Conservation (phyloP, 2,888 invertebrate genomes). For the Reticulitermes lucifugus region DNA sequence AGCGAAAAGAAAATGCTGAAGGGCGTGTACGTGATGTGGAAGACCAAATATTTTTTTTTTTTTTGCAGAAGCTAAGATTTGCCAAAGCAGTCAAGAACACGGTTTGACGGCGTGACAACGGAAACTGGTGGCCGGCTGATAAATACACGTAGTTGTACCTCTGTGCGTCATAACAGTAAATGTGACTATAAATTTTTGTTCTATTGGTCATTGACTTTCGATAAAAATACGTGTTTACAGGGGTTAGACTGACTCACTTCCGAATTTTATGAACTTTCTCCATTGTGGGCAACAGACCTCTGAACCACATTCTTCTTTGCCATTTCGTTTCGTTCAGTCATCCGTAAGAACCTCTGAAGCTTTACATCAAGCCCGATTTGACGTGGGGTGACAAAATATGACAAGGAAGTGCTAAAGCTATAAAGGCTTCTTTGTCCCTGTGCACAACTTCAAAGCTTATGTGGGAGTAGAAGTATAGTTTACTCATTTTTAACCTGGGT, state of each 20-base stretch:
- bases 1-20: conserved; percentile 48
- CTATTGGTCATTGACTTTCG: neutral
- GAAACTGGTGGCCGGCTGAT: neutral
- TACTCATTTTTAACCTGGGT: no score
- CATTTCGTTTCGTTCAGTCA: neutral
- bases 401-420: no score
- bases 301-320: neutral
- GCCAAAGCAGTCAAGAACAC: neutral
- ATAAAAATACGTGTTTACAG: neutral
- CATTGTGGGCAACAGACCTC: neutral
- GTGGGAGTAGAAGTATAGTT: no score
- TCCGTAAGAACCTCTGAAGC: neutral
- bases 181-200: neutral
- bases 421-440: no score
- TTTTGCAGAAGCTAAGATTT: conserved; percentile 17
- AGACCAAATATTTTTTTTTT: conserved; percentile 30
- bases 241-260: neutral
- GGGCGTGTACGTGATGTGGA: conserved; percentile 46
- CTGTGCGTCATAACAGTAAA: neutral
- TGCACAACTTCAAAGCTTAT: no score
- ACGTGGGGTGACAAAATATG: no score
- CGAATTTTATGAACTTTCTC: conserved; percentile 4
- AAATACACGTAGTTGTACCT: neutral
- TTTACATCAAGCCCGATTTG: neutral
- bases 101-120: neutral